Evolutionary conservation across 2,797 vertebrate species (phyloP).

Genomic region (Sebastes vulpes): DNA sequence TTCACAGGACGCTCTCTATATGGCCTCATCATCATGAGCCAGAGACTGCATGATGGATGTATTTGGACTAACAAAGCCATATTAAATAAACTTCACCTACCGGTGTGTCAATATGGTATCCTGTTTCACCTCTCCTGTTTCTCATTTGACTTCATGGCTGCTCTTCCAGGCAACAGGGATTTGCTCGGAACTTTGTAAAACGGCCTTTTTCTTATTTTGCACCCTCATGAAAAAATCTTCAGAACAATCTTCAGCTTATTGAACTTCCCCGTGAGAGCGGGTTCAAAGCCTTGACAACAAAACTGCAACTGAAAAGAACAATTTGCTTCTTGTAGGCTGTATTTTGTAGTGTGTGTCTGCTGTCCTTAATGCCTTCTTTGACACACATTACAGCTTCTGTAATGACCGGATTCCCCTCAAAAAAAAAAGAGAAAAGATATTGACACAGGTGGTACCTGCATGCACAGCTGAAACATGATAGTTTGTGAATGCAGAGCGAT

Average conservation of each 20-base stretch:
- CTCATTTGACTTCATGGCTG: background rate
- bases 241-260: constrained; percentile 3
- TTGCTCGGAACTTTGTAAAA: background rate
- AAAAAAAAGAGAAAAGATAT: background rate
- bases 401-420: background rate
- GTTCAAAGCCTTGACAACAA: constrained; percentile 4
- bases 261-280: constrained; percentile 1
- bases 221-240: background rate
- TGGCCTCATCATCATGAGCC: background rate
- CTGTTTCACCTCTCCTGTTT: background rate
- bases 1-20: background rate
- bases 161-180: background rate
- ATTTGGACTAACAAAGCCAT: constrained; percentile 1
- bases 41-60: background rate
- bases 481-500: background rate
- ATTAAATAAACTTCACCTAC: background rate
- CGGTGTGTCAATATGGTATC: background rate
- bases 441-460: background rate
- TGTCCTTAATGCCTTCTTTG: background rate
- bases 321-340: background rate
- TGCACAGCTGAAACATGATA: constrained; percentile 1
- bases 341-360: background rate
- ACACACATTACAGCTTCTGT: background rate
- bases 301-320: background rate
- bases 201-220: background rate